Evolutionary conservation across 2,113 vertebrate species (phyloP).

Genomic region (Orthonyx spaldingii): DNA sequence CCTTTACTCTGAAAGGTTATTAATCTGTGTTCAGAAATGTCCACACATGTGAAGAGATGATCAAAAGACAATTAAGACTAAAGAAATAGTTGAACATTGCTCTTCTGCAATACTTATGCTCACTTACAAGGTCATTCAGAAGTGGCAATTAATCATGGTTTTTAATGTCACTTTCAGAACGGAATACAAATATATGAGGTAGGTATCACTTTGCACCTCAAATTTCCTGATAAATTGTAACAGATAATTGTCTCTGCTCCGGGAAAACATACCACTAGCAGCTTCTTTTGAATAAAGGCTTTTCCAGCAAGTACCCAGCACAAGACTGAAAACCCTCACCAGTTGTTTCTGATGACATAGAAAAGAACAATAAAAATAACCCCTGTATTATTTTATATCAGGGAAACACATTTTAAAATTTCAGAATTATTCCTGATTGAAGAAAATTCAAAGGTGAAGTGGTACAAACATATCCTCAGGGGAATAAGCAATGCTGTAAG

Average conservation of each 20-base stretch:
- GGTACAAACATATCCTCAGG: background rate
- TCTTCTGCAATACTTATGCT: background rate
- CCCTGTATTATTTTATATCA: background rate
- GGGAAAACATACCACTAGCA: background rate
- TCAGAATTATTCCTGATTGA: background rate
- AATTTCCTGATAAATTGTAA: background rate
- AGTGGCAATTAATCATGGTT: background rate
- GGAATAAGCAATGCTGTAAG: background rate
- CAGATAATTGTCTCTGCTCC: background rate
- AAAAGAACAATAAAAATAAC: background rate
- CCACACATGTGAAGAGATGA: background rate
- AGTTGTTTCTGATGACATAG: background rate
- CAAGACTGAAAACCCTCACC: background rate
- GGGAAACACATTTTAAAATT: background rate
- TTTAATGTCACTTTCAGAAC: background rate
- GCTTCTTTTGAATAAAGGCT: background rate
- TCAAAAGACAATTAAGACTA: background rate
- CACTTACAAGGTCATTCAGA: background rate
- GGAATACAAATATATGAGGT: background rate
- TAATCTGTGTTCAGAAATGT: background rate
- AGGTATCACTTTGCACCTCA: background rate
- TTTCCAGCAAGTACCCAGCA: background rate
- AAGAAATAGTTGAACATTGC: background rate
- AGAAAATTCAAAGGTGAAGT: background rate
- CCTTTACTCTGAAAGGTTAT: background rate